phyloP scores from a whole-genome alignment of 2,797 vertebrate genomes.

The Labroides dimidiatus region DNA sequence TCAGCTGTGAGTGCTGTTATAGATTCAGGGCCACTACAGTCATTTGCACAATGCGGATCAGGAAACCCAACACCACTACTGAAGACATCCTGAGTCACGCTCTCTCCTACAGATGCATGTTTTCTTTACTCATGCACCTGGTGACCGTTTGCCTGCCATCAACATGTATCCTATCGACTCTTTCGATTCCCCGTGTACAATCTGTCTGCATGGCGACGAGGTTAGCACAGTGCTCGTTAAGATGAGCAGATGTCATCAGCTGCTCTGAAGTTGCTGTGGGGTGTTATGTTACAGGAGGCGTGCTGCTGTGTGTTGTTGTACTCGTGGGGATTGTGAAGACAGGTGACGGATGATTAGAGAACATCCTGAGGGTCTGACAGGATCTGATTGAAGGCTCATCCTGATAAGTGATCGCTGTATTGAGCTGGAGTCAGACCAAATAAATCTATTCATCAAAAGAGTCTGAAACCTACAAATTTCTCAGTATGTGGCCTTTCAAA shows the following conservation, averaged over 20 bases:
- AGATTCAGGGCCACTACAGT: conserved; percentile 63
- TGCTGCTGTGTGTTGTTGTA: conserved; percentile 40
- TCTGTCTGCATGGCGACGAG: conserved; percentile 57
- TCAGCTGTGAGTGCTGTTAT: conserved; percentile 58
- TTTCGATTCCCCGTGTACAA: conserved; percentile 9
- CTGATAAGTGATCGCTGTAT: background rate
- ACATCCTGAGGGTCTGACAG: conserved; percentile 3
- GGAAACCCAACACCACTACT: conserved; percentile 72
- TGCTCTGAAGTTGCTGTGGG: conserved; percentile 44
- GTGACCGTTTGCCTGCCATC: conserved; percentile 38
- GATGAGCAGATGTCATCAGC: conserved; percentile 71
- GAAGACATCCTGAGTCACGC: conserved; percentile 73
- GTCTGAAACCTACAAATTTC: too few relatives aligned
- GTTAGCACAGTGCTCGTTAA: conserved; percentile 73
- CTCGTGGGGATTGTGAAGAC: conserved; percentile 36
- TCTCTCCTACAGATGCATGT: conserved; percentile 23
- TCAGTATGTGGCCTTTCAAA: too few relatives aligned
- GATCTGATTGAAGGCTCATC: background rate
- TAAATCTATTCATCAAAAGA: background rate
- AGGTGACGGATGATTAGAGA: conserved; percentile 31
- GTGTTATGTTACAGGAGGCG: conserved; percentile 72
- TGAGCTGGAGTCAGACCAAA: background rate
- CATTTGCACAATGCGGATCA: conserved; percentile 55
- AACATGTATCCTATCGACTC: conserved; percentile 44
- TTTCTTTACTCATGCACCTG: conserved; percentile 49